Evolutionary conservation across 1,140 invertebrate species (phyloP).

Genomic region (Theocolax elegans): DNA sequence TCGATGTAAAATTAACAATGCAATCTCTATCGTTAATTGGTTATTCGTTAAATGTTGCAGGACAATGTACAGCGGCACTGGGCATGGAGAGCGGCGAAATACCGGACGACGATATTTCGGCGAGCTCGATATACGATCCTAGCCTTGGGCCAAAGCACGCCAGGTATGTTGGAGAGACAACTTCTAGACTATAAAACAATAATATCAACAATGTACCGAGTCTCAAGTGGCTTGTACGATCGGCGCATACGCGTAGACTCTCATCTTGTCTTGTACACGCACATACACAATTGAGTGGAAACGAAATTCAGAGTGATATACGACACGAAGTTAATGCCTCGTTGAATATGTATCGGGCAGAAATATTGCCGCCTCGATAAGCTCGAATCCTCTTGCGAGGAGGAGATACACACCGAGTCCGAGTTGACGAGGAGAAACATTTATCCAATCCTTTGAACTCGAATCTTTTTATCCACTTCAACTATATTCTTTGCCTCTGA

Average conservation of each 20-base stretch:
- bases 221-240: constrained; percentile 7
- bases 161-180: constrained; percentile 61
- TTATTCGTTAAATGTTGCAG: too few species aligned
- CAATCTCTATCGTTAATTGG: too few species aligned
- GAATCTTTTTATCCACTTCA: neutral
- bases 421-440: neutral
- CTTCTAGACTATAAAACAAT: constrained; percentile 1
- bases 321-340: constrained; percentile 17
- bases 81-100: constrained; percentile 75
- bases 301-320: constrained; percentile 7
- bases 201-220: neutral
- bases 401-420: neutral
- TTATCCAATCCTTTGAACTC: constrained; percentile 4
- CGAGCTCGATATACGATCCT: constrained; percentile 72
- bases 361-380: constrained; percentile 18
- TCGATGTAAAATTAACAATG: too few species aligned
- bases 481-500: too few species aligned
- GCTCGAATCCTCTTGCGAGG: neutral
- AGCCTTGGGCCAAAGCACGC: constrained; percentile 73
- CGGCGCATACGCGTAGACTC: neutral
- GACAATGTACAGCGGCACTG: constrained; percentile 68
- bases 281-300: neutral
- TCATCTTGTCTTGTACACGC: too few species aligned
- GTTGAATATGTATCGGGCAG: constrained; percentile 28
- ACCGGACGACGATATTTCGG: constrained; percentile 71